phyloP scores from a whole-genome alignment of 1,140 invertebrate species.

The Trichogramma pretiosum region DNA sequence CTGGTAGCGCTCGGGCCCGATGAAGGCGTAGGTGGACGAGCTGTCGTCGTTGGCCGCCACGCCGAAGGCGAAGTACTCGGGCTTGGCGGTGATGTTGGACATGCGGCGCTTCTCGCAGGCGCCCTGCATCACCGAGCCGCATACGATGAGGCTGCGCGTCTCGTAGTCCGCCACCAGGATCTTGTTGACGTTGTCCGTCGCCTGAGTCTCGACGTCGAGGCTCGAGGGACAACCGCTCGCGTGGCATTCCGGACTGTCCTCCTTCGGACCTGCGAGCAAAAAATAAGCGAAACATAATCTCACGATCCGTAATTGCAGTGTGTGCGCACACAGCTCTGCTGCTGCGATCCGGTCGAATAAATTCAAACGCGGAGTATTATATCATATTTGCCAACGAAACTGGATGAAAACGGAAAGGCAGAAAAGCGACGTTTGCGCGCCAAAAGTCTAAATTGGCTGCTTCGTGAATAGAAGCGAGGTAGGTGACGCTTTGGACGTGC shows the following conservation, averaged over 20 bases:
- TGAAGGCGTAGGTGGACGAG: slow-evolving; percentile 88
- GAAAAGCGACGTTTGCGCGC: no score
- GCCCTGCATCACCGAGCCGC: slow-evolving; percentile 80
- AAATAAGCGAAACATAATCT: no score
- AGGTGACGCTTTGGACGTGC: no score
- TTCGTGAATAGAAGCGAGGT: no score
- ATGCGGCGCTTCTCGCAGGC: slow-evolving; percentile 80
- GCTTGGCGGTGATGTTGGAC: slow-evolving; percentile 66
- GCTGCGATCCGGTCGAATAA: no score
- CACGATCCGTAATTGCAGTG: no score
- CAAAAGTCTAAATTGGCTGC: no score
- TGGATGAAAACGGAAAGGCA: no score
- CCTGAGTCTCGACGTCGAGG: slow-evolving; percentile 52
- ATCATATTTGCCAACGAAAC: no score
- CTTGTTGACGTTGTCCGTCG: slow-evolving; percentile 85
- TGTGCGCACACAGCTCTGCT: no score
- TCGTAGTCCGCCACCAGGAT: slow-evolving; percentile 80
- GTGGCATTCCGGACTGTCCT: slow-evolving; percentile 81
- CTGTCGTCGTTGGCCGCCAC: slow-evolving; percentile 86
- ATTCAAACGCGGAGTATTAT: no score
- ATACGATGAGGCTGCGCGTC: slow-evolving; percentile 71
- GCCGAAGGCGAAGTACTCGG: slow-evolving; percentile 66
- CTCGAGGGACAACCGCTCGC: slow-evolving; percentile 66
- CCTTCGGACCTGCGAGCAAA: slow-evolving; percentile 65
- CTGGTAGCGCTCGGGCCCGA: slow-evolving; percentile 80